phyloP scores from a whole-genome alignment of 2,888 invertebrate species.

The Pristionchus mayeri region DNA sequence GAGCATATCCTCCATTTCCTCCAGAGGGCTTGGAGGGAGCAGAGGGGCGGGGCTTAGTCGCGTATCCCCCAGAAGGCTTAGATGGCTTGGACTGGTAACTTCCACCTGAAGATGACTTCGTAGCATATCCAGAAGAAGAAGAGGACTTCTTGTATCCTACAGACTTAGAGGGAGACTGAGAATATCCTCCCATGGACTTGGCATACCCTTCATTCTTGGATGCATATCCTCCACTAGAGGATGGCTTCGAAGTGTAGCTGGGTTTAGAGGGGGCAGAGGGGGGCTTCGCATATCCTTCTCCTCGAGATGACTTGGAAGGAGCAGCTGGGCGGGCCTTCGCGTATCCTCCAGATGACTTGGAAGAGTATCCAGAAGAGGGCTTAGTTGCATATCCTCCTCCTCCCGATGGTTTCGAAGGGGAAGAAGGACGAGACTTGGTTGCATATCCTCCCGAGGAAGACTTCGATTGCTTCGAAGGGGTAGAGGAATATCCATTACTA shows the following conservation, averaged over 20 bases:
- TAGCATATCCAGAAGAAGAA: not conserved
- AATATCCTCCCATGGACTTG: too few species aligned
- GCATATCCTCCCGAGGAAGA: not conserved
- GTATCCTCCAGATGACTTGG: slow-evolving; percentile 3
- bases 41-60: not conserved
- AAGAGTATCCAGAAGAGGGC: too few species aligned
- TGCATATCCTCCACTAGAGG: too few species aligned
- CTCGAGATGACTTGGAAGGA: not conserved
- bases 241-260: too few species aligned
- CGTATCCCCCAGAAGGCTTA: not conserved
- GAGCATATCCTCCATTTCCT: not conserved
- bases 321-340: not conserved
- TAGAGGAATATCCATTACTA: not conserved
- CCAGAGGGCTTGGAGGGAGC: not conserved
- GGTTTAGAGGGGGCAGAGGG: too few species aligned
- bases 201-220: too few species aligned
- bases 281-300: not conserved
- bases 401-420: not conserved
- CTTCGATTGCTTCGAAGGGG: not conserved
- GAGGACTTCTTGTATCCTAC: not conserved
- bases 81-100: not conserved
- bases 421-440: not conserved
- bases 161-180: too few species aligned
- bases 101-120: not conserved
- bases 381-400: slow-evolving; percentile 3